These are phyloP conservation scores for Leptinotarsa tumamoca DNA, from an alignment of 2,888 invertebrate species.

Conservation along the genomic window DNA sequence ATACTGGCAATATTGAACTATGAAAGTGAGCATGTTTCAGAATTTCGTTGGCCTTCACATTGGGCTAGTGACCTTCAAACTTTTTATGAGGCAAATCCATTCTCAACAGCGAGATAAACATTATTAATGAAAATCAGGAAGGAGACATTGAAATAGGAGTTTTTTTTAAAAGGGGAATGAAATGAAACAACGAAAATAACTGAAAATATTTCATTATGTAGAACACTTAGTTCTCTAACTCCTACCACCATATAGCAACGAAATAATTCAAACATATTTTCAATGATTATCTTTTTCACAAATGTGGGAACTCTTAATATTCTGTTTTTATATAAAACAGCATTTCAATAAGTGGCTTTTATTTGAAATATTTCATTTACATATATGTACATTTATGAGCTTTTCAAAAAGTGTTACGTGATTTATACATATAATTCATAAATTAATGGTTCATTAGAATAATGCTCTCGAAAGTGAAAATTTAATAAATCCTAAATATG, in stretches of 20 bases:
- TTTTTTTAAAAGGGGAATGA: neutral
- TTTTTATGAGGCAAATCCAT: too few relatives aligned
- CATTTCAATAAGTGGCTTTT: neutral
- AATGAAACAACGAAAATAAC: neutral
- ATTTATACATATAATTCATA: neutral
- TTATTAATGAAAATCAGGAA: neutral
- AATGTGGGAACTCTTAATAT: neutral
- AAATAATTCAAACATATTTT: conserved; percentile 18
- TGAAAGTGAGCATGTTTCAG: too few relatives aligned
- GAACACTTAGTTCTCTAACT: neutral
- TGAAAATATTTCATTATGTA: conserved; percentile 4
- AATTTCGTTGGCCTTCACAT: too few relatives aligned
- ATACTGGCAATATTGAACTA: too few relatives aligned
- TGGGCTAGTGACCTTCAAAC: too few relatives aligned
- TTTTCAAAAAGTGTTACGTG: neutral
- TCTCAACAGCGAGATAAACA: too few relatives aligned
- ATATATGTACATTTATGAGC: conserved; percentile 11
- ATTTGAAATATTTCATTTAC: conserved; percentile 26
- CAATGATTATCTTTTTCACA: neutral
- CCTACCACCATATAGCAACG: conserved; percentile 6
- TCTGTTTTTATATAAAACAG: conserved; percentile 20
- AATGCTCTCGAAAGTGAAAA: neutral
- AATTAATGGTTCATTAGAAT: neutral
- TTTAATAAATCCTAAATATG: too few relatives aligned
- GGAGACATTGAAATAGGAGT: neutral